phyloP scores from a whole-genome alignment of 2,888 invertebrate species.

The Microctonus brassicae region DNA sequence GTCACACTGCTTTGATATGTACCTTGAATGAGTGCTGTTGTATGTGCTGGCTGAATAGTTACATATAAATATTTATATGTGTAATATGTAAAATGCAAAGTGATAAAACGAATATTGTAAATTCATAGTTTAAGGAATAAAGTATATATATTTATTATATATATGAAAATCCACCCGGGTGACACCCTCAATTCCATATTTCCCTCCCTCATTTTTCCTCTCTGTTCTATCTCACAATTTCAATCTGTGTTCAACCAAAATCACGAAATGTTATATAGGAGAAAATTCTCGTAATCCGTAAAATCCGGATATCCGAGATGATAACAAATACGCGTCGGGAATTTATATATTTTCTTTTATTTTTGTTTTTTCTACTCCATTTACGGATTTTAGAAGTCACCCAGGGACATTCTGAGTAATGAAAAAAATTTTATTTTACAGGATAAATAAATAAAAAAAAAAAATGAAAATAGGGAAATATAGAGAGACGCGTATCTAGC shows the following conservation, averaged over 20 bases:
- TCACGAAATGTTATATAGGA: conserved; percentile 57
- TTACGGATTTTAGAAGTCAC: neutral
- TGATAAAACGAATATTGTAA: conserved; percentile 5
- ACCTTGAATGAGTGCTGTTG: conserved; percentile 69
- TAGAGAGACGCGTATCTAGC: conserved; percentile 43
- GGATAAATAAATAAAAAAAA: neutral
- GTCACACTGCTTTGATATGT: conserved; percentile 58
- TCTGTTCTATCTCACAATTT: conserved; percentile 13
- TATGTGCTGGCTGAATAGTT: conserved; percentile 70
- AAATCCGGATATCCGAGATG: neutral
- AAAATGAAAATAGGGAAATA: conserved; percentile 8
- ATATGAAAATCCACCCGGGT: conserved; percentile 8
- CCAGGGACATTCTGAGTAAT: neutral
- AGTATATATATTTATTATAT: too few relatives aligned
- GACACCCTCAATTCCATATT: neutral
- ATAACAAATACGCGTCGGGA: neutral
- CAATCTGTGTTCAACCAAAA: conserved; percentile 14
- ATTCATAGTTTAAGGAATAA: neutral
- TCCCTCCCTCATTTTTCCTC: conserved; percentile 6
- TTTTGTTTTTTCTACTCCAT: neutral
- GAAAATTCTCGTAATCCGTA: neutral
- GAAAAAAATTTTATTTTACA: neutral
- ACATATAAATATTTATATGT: conserved; percentile 50
- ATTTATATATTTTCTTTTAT: neutral
- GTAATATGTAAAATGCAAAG: conserved; percentile 12